Conservation (phyloP, 2,113 vertebrate species). For the Empidonax alnorum region DNA sequence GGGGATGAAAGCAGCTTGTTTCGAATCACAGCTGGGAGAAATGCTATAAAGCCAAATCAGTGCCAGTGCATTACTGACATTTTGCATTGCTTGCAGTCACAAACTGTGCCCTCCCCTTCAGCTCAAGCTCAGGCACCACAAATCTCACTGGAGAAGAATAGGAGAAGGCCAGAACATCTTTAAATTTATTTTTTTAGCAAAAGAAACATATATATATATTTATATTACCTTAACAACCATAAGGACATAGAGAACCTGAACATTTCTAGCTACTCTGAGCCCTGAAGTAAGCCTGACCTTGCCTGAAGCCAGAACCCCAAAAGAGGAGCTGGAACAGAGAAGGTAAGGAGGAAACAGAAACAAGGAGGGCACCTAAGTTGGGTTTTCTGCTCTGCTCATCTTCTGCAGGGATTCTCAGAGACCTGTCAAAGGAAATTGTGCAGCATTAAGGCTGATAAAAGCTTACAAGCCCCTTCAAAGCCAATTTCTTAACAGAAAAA, state of each 20-base stretch:
- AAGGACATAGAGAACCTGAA: background rate
- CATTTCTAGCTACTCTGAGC: background rate
- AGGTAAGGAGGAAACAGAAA: background rate
- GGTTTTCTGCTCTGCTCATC: background rate
- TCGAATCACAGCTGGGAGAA: slow-evolving; percentile 13
- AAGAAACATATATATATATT: background rate
- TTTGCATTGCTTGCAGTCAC: background rate
- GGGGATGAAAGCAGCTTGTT: slow-evolving; percentile 37
- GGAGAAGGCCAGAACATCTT: background rate
- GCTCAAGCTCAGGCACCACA: background rate
- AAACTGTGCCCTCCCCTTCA: background rate
- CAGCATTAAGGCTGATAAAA: background rate
- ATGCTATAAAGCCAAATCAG: background rate
- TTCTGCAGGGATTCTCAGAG: background rate
- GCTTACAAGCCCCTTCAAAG: background rate
- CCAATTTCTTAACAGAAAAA: background rate
- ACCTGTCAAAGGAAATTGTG: background rate
- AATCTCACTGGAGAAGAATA: background rate
- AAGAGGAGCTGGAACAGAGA: background rate
- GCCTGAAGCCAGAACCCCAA: background rate
- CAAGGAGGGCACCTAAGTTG: background rate
- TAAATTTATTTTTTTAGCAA: background rate
- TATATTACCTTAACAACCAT: background rate
- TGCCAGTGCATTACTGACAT: background rate
- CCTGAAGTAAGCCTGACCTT: background rate